Evolutionary conservation across 2,888 invertebrate species (phyloP), one percentile per base, ranked within the genome.

Genomic region (Keiferia lycopersicella): DNA sequence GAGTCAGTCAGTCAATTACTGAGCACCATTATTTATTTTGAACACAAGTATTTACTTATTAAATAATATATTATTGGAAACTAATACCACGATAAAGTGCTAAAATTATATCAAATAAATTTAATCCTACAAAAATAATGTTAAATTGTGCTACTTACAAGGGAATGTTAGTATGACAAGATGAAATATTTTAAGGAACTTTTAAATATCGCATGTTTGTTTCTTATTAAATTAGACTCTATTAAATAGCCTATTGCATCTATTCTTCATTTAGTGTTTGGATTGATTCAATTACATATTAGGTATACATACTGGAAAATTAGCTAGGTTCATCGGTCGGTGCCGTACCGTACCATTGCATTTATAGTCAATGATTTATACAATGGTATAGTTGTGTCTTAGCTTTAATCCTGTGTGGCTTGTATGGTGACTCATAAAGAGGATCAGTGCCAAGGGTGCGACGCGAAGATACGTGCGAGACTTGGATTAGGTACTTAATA

Each of bases 1-100:
- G 78, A 73, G 70, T 71, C 74, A 76, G 34, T 34, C 73, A 66
- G 83, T 84, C 83, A 84, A 84, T 83, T 82, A 81, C 66, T 70
- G 67, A 64, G 70, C 76, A 79, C 76, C 60, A 10, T 61, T 30
- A 16, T 45, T 39, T 26, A 20, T 22, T 26, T 26, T 4, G 14
- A 22, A 53, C 20, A 11, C 14, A 4, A 50, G 20, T 18, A 20
- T 20, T 50, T 50, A 50, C 45, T 41, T 41, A 41, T 14, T 41
- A 14, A 41, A 45, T 45, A 45, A 45, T 45, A 45, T 45, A 45
- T 16, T 45, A 45, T 45, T 45, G 65, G 68, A 68, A 62, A 66
- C 70, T 65, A 67, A 45, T 45, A 45, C n/a, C 12, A 41, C 14
- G 41, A 41, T 41, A 41, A 41, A 45, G 16, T 45, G 45, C 16